Conservation (phyloP, 1,140 invertebrate genomes). For the Saccostrea echinata region DNA sequence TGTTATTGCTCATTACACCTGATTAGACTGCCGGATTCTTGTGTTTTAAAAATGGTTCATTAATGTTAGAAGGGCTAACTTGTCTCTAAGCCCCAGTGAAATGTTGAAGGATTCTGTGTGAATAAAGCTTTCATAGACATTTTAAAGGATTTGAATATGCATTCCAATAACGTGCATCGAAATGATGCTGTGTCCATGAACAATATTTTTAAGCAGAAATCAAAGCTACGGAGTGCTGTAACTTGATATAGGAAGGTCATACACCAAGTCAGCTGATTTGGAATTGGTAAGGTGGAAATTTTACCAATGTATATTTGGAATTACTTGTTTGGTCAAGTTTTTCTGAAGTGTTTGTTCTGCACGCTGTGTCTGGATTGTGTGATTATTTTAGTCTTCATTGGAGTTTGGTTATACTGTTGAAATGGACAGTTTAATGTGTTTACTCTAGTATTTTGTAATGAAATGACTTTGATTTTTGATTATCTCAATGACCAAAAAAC, state of each 20-base stretch:
- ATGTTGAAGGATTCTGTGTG: background rate
- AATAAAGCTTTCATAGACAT: background rate
- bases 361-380: background rate
- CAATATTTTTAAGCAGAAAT: background rate
- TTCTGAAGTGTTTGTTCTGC: background rate
- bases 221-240: background rate
- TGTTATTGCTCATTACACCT: background rate
- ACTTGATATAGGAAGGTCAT: background rate
- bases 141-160: background rate
- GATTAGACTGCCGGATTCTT: conserved; percentile 6
- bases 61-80: background rate
- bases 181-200: background rate
- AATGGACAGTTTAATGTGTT: too few relatives aligned
- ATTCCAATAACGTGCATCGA: background rate
- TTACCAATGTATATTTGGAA: background rate
- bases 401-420: too few relatives aligned
- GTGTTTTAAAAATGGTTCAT: conserved; percentile 29
- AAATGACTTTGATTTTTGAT: too few relatives aligned
- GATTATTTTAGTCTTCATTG: background rate
- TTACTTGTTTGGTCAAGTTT: background rate
- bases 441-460: too few relatives aligned
- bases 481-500: too few relatives aligned
- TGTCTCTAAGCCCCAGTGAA: background rate
- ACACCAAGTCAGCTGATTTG: background rate
- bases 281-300: conserved; percentile 11